Evolutionary conservation across 2,797 vertebrate species (phyloP).

Genomic region (Oceanodroma leucorhoa): DNA sequence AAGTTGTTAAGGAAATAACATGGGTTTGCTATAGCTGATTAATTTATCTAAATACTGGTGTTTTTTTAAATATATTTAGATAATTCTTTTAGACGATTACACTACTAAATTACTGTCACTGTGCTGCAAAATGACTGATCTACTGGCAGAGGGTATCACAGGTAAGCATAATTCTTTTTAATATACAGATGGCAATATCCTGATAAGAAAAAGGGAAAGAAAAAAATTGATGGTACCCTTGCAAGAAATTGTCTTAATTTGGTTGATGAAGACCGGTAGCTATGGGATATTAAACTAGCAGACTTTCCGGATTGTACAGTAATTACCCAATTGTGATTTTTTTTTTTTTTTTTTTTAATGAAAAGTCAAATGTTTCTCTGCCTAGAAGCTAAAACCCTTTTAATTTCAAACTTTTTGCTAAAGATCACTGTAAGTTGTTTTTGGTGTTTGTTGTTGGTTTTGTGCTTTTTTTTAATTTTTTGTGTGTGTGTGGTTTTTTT

Average conservation of each 20-base stretch:
- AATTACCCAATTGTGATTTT: background rate
- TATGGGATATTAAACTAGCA: background rate
- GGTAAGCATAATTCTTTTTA: constrained; percentile 75
- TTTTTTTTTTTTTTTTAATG: background rate
- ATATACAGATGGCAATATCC: background rate
- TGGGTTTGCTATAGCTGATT: background rate
- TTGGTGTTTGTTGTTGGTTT: background rate
- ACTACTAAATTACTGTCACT: constrained; percentile 91
- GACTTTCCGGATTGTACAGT: background rate
- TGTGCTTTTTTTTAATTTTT: background rate
- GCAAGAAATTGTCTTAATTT: background rate
- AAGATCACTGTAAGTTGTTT: background rate
- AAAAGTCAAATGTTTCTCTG: background rate
- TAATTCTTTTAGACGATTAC: constrained; percentile 92
- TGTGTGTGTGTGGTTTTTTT: background rate
- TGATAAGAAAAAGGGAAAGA: background rate
- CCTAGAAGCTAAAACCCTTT: background rate
- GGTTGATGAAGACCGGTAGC: background rate
- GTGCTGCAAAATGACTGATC: constrained; percentile 95
- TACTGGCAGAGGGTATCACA: constrained; percentile 90
- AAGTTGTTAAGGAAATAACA: background rate
- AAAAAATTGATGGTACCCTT: background rate
- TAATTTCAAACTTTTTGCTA: background rate
- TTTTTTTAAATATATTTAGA: constrained; percentile 69
- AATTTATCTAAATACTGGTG: background rate